Evolutionary conservation across 2,888 invertebrate genomes (phyloP).

Genomic region (Cantharis rufa): DNA sequence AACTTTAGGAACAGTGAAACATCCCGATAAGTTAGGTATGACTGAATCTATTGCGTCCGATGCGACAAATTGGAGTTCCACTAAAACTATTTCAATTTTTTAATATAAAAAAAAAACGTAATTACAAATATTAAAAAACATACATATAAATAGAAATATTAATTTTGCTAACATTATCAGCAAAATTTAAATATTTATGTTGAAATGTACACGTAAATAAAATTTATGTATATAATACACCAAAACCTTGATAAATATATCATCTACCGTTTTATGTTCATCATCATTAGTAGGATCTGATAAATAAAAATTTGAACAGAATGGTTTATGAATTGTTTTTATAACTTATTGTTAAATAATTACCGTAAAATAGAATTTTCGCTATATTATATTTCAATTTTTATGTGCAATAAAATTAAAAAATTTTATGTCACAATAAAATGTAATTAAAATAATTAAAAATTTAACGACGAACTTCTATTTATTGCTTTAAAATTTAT

Average conservation of each 20-base stretch:
- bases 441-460: too few species aligned
- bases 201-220: neutral
- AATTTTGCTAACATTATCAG: neutral
- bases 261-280: neutral
- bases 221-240: neutral
- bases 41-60: neutral
- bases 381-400: too few species aligned
- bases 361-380: neutral
- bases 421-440: too few species aligned
- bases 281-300: neutral
- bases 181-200: neutral
- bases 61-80: neutral
- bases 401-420: too few species aligned
- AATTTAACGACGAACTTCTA: too few species aligned
- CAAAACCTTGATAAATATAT: neutral
- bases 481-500: too few species aligned
- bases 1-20: constrained; percentile 17
- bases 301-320: neutral
- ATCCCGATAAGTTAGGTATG: neutral
- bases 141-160: neutral
- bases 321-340: neutral
- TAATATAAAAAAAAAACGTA: neutral
- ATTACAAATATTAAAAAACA: neutral
- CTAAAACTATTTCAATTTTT: neutral
- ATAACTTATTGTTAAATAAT: neutral